Base-by-base conservation (phyloP, 2,888 invertebrate genomes). In the Papilio protenor region DNA sequence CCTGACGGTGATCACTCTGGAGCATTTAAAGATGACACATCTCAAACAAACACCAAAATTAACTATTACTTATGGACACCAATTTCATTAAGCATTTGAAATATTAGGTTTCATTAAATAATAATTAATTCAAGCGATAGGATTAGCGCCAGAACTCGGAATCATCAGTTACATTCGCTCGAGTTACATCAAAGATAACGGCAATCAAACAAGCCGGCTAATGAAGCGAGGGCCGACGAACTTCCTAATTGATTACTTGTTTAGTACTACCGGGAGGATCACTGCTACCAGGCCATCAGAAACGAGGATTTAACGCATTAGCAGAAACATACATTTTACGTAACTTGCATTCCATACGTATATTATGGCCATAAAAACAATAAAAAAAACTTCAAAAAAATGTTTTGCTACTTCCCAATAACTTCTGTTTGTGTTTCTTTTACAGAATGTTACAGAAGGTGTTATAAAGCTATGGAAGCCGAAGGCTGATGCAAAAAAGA, bases 371-470 rank as follows among this genome's bases (percentile, higher is more conserved):
- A 16, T 49, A 52, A 52, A 52, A 52, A 5, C 66, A 8, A 40
- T 45, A n/a, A 11, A 40, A 40, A 70, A n/a, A 0, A 69, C 11
- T 64, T 45, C 12, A 59, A 45, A 47, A 33, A 1, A 47, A 45
- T 12, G 23, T 59, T 59, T 12, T n/a, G 6, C 23, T 2, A 16
- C 14, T 61, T 14, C 14, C 27, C 23, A 27, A 61, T 61, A 33
- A 40, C n/a, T 10, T 47, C 1, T 71, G 40, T 11, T 18, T 52
- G 3, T 12, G 27, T 52, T 52, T 81, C 77, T 84, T 85, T 91
- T 90, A 81, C 87, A 94, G 94, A 88, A 90, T 76, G 86, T 92
- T 79, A 90, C 91, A 52, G 93, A 94, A 84, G 93, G 92, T 71
- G 87, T 92, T 49, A 87, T 94, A 2, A 93, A 92, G 80, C 81